phyloP scores from a whole-genome alignment of 2,113 vertebrate genomes.

The Pteropus alecto region DNA sequence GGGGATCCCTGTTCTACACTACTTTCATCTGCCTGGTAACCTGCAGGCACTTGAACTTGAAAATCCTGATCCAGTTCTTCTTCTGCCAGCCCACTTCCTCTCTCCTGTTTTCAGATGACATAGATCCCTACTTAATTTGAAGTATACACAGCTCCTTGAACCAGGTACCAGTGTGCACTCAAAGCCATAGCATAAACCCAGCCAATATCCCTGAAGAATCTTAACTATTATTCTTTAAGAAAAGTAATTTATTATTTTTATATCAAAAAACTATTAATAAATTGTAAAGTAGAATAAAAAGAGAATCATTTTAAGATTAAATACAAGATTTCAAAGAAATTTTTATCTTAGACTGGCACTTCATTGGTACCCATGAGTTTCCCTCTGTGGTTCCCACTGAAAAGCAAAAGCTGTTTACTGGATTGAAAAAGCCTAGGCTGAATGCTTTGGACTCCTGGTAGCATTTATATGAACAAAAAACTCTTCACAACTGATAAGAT shows the following conservation, averaged over 20 bases:
- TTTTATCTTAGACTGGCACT: background rate
- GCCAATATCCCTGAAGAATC: background rate
- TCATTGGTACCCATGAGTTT: background rate
- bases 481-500: background rate
- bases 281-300: background rate
- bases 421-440: too few species aligned
- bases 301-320: background rate
- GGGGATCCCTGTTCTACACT: too few species aligned
- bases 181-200: fast-evolving
- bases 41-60: background rate
- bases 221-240: background rate
- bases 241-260: background rate
- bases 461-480: background rate
- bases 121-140: too few species aligned
- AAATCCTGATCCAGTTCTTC: background rate
- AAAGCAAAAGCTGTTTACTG: background rate
- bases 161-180: too few species aligned
- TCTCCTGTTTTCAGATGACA: background rate
- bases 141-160: too few species aligned
- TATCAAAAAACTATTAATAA: background rate
- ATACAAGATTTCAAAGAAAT: background rate
- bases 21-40: background rate
- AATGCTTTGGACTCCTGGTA: background rate
- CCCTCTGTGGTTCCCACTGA: background rate
- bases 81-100: background rate